Conservation (phyloP, 2,113 vertebrate genomes). For the Saguinus midas region DNA sequence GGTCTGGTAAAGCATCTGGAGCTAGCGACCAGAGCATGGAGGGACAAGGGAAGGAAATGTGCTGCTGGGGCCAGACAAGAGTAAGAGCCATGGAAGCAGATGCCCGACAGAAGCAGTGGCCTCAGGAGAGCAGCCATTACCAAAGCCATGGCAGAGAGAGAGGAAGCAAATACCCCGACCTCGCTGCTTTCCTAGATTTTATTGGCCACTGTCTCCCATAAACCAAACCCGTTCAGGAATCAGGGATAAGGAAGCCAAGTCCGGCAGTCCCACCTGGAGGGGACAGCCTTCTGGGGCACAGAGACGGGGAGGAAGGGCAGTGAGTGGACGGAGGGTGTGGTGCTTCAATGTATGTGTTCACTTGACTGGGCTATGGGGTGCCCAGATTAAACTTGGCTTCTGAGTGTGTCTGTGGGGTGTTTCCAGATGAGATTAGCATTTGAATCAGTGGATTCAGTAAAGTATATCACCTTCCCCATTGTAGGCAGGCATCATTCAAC, state of each 20-base stretch:
- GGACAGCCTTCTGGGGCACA: background rate
- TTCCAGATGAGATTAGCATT: background rate
- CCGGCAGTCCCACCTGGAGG: fast-evolving
- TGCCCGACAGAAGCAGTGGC: fast-evolving
- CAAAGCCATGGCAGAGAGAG: background rate
- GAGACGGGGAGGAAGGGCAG: background rate
- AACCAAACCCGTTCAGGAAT: background rate
- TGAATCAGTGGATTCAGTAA: no score
- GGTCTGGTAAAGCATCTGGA: no score
- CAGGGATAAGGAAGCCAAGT: background rate
- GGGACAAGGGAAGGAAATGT: fast-evolving
- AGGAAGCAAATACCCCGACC: background rate
- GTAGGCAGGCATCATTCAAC: fast-evolving
- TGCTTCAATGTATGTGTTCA: no score
- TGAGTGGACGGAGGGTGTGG: background rate
- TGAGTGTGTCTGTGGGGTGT: background rate
- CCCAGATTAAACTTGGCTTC: background rate
- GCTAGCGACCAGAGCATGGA: fast-evolving
- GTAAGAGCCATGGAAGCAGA: background rate
- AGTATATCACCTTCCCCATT: background rate
- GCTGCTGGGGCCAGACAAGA: background rate
- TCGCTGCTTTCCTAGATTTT: background rate
- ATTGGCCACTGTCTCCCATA: background rate
- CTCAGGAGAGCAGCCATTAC: background rate
- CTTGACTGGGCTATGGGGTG: background rate